These are phyloP conservation scores for Clarias batrachus DNA, from an alignment of 2,113 vertebrate genomes.

Conservation along the genomic window DNA sequence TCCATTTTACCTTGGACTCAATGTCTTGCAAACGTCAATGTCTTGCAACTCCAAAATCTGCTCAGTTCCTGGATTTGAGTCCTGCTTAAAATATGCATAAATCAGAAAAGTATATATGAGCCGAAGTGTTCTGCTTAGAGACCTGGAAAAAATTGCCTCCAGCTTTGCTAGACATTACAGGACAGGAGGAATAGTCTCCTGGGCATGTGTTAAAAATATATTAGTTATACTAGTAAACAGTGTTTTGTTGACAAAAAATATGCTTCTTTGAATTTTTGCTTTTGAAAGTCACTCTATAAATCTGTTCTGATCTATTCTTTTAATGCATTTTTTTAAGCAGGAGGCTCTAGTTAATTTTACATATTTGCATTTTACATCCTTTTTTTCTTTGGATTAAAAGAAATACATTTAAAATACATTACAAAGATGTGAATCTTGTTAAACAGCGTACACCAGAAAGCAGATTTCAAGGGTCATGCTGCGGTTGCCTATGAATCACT, in stretches of 20 bases:
- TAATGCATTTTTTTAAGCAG: background rate
- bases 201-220: background rate
- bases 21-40: too few relatives aligned
- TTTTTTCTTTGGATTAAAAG: background rate
- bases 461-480: background rate
- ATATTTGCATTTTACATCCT: background rate
- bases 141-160: background rate
- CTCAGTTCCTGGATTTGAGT: background rate
- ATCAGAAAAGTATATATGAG: background rate
- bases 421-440: background rate
- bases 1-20: background rate
- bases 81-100: background rate
- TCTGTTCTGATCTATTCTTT: background rate
- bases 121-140: background rate
- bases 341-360: background rate
- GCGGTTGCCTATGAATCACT: background rate
- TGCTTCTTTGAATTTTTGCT: background rate
- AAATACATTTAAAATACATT: background rate
- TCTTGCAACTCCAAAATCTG: background rate
- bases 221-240: background rate
- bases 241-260: background rate
- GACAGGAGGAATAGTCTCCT: background rate
- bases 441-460: background rate
- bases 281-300: background rate
- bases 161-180: background rate